Evolutionary conservation across 2,113 vertebrate species (phyloP).

Genomic region (Ondatra zibethicus): DNA sequence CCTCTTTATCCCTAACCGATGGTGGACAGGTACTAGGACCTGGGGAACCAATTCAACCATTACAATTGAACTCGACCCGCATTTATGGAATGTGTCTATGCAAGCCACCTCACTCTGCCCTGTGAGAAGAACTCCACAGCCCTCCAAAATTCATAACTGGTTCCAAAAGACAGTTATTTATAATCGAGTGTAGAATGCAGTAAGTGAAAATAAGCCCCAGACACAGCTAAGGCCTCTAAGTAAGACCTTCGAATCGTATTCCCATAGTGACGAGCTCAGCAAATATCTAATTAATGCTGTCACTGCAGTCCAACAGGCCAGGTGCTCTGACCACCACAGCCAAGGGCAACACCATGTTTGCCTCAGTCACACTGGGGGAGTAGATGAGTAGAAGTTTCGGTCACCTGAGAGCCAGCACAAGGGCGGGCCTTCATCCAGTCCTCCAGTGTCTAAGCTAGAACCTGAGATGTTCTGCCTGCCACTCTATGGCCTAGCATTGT

Average conservation of each 20-base stretch:
- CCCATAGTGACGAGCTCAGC: not conserved
- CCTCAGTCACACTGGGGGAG: not conserved
- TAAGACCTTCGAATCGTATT: not conserved
- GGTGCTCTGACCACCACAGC: not conserved
- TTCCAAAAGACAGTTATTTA: not conserved
- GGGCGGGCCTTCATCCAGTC: not conserved
- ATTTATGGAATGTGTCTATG: rapidly evolving
- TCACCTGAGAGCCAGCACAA: rapidly evolving
- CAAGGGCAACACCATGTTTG: rapidly evolving
- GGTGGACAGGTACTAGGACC: not conserved
- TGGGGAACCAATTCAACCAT: not conserved
- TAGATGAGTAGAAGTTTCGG: not conserved
- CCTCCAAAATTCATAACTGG: not conserved
- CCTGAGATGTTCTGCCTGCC: not conserved
- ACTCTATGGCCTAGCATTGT: not conserved
- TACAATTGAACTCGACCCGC: not conserved
- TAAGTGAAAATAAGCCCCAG: not conserved
- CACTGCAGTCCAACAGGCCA: rapidly evolving
- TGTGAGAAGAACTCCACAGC: not conserved
- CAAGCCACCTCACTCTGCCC: not conserved
- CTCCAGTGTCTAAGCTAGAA: not conserved
- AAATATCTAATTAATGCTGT: not conserved
- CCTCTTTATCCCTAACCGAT: no score
- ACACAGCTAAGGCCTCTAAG: not conserved
- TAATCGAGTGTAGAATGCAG: not conserved